Evolutionary conservation across 1,140 invertebrate species (phyloP).

Genomic region (Olivierus martensii): DNA sequence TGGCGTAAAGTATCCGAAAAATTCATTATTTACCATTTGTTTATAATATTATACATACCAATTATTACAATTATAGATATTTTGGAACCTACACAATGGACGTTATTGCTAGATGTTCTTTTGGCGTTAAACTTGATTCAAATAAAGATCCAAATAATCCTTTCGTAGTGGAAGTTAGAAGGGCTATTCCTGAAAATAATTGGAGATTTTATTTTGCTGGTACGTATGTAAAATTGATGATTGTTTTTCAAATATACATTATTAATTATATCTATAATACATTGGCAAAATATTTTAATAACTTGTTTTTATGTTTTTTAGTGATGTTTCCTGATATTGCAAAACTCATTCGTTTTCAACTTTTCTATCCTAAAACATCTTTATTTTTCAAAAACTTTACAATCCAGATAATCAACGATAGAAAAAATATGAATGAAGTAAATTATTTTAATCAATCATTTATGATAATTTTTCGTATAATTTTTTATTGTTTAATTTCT

Average conservation of each 20-base stretch:
- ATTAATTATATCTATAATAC: not conserved
- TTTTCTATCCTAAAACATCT: not conserved
- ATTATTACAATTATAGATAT: slow-evolving; percentile 1
- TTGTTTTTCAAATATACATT: no score
- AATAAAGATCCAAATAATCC: slow-evolving; percentile 27
- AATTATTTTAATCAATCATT: no score
- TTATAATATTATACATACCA: no score
- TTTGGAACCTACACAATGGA: slow-evolving; percentile 32
- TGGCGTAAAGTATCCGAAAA: no score
- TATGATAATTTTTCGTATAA: no score
- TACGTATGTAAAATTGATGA: not conserved
- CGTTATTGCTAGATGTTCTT: slow-evolving; percentile 42
- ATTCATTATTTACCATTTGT: no score
- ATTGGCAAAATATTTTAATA: no score
- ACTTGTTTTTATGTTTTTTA: no score
- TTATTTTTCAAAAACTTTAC: slow-evolving; percentile 9
- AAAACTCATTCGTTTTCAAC: no score
- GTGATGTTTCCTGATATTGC: no score
- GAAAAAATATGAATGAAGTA: slow-evolving; percentile 5
- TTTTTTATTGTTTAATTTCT: no score
- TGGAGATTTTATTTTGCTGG: not conserved
- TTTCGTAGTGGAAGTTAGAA: slow-evolving; percentile 2
- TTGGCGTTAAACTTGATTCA: slow-evolving; percentile 41
- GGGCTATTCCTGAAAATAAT: slow-evolving; percentile 13
- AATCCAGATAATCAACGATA: slow-evolving; percentile 1